Base-by-base conservation (phyloP, 2,797 vertebrate genomes). In the Pteropus rufus region DNA sequence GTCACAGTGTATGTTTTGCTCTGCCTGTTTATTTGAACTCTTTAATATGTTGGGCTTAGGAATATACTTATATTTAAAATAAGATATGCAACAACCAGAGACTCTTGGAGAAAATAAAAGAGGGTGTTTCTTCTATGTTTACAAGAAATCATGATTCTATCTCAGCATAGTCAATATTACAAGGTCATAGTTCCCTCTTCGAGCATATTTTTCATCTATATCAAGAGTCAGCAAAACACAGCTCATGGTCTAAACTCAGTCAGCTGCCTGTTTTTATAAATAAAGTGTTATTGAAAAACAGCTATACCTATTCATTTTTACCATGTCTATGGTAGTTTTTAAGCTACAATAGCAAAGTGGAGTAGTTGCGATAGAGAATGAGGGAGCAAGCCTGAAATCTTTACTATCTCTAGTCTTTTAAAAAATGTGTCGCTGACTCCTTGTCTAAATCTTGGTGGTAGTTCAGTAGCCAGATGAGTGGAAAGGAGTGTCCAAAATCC, bases 1-100 rank as follows among this genome's bases (percentile, higher is more conserved):
- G 26, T 41, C 31, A 81, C 4, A 31, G n/a, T 39, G 69, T 75
- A 58, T 39, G 6, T 31, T 89, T 87, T 94, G 85, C 46, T 84
- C 31, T 87, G 41, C 46, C 21, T 89, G 12, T 80, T 89, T 89
- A 91, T 89, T 94, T 86, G 31, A 91, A 91, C 41, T 94, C 9
- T 89, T 89, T 49, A 90, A 49, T 60, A 24, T 91, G 52, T 72
- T 92, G 21, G 31, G 4, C 41, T 88, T 80, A 84, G 34, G 8
- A 77, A 5, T 67, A 67, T 52, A 41, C 14, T 69, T 81, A 46
- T 82, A 72, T 77, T 90, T 88, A 90, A 81, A 89, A 70, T 69
- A 92, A 93, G 54, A 39, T 70, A 79, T 46, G 10, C 39, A 83
- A 3, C 52, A 80, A 65, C 2, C 23, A 87, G 44, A 62, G 75